Conservation (phyloP, 2,113 vertebrate species). For the Percopsis transmontana region DNA sequence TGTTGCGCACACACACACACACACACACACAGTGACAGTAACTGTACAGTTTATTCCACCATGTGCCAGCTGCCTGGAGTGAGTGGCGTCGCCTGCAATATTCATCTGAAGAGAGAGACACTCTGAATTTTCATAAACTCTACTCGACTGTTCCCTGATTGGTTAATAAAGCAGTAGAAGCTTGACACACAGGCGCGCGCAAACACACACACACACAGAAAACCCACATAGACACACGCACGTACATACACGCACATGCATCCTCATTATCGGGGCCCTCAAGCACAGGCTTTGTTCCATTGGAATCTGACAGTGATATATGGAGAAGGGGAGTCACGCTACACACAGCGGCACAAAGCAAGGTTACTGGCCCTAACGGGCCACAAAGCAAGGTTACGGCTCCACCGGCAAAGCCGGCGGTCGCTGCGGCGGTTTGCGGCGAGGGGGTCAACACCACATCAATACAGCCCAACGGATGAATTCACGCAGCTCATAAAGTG, state of each 20-base stretch:
- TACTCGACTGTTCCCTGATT: constrained; percentile 38
- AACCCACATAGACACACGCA: constrained; percentile 10
- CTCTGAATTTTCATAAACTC: constrained; percentile 75
- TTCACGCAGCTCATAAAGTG: constrained; percentile 43
- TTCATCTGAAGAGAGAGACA: constrained; percentile 66
- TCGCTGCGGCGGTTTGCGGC: constrained; percentile 45
- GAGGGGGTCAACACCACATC: constrained; percentile 62
- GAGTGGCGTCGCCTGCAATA: constrained; percentile 59
- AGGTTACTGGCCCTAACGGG: constrained; percentile 70
- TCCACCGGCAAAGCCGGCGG: constrained; percentile 63
- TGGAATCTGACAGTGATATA: constrained; percentile 77
- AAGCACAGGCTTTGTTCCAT: constrained; percentile 65
- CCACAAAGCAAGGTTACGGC: constrained; percentile 68
- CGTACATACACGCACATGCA: constrained; percentile 23
- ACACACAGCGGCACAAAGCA: constrained; percentile 71
- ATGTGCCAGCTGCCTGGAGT: constrained; percentile 44
- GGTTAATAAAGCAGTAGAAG: constrained; percentile 58
- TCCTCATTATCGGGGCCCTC: constrained; percentile 59
- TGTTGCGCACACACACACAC: constrained; percentile 40
- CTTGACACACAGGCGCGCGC: constrained; percentile 37
- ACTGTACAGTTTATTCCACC: constrained; percentile 68
- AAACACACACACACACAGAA: background rate
- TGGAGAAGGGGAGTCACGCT: constrained; percentile 71
- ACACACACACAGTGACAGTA: constrained; percentile 62
- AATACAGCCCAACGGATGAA: constrained; percentile 38